These are phyloP conservation scores for Petrophora chlorosata DNA, from an alignment of 2,888 invertebrate species.

Conservation along the genomic window DNA sequence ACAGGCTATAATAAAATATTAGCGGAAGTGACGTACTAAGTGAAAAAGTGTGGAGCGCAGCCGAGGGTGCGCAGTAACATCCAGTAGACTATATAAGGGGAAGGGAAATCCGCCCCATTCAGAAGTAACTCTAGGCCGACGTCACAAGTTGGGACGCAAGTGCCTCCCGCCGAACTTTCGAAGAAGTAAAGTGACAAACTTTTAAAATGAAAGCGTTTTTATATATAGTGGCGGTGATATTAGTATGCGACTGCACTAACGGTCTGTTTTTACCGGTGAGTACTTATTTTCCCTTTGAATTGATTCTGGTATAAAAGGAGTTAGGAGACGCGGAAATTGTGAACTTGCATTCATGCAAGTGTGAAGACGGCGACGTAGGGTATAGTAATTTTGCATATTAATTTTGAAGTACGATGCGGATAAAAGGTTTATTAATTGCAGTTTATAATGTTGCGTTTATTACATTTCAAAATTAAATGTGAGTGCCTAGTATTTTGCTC, in stretches of 20 bases:
- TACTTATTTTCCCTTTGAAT: slow-evolving; percentile 21
- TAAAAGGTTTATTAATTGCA: too few species aligned
- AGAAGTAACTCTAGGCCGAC: slow-evolving; percentile 65
- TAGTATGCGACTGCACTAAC: slow-evolving; percentile 61
- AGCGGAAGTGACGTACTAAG: slow-evolving; percentile 35
- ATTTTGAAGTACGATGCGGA: too few species aligned
- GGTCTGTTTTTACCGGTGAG: slow-evolving; percentile 72
- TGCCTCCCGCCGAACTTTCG: slow-evolving; percentile 50
- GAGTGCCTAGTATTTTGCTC: too few species aligned
- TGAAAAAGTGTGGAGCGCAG: slow-evolving; percentile 57
- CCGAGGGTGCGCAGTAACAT: slow-evolving; percentile 71
- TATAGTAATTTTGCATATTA: too few species aligned
- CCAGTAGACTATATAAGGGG: slow-evolving; percentile 70
- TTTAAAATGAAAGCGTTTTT: slow-evolving; percentile 65
- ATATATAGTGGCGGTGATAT: slow-evolving; percentile 54
- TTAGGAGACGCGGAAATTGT: not conserved
- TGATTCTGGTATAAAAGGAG: not conserved
- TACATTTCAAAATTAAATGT: too few species aligned
- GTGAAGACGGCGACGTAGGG: too few species aligned
- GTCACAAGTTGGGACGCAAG: slow-evolving; percentile 49
- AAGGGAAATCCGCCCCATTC: slow-evolving; percentile 68
- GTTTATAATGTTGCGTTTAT: too few species aligned
- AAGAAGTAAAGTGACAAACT: slow-evolving; percentile 57
- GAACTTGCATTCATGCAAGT: not conserved
- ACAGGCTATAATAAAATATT: slow-evolving; percentile 11